Evolutionary conservation across 2,888 invertebrate genomes (phyloP).

Genomic region (Antheraea yamamai): DNA sequence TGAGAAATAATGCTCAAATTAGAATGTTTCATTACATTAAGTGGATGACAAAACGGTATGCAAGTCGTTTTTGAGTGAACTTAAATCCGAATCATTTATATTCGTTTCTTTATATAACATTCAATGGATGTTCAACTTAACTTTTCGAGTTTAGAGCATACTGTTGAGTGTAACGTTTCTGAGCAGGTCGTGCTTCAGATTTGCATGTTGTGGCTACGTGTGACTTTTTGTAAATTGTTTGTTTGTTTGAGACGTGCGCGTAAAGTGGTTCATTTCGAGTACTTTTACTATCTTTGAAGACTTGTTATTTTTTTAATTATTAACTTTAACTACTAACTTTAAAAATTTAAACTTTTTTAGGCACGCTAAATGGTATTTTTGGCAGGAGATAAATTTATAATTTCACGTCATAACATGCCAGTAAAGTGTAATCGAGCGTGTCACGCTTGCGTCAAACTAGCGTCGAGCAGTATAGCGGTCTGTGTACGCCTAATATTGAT

Average conservation of each 20-base stretch:
- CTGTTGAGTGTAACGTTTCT: not conserved
- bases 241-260: not conserved
- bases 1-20: not conserved
- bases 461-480: no score
- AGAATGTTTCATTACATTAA: not conserved
- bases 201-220: not conserved
- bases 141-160: not conserved
- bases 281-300: constrained; percentile 1
- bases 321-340: not conserved
- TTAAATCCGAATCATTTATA: not conserved
- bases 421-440: not conserved
- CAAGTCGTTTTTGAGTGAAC: not conserved
- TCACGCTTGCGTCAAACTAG: no score
- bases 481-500: no score
- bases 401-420: no score
- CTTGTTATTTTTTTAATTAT: constrained; percentile 5
- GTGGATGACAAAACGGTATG: not conserved
- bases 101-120: not conserved
- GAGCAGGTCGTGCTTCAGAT: not conserved
- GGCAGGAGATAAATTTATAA: no score
- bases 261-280: not conserved
- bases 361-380: not conserved
- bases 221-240: not conserved
- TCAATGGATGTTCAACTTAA: not conserved
- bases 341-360: not conserved